phyloP scores from a whole-genome alignment of 2,888 invertebrate genomes.

The Eristalis arbustorum region DNA sequence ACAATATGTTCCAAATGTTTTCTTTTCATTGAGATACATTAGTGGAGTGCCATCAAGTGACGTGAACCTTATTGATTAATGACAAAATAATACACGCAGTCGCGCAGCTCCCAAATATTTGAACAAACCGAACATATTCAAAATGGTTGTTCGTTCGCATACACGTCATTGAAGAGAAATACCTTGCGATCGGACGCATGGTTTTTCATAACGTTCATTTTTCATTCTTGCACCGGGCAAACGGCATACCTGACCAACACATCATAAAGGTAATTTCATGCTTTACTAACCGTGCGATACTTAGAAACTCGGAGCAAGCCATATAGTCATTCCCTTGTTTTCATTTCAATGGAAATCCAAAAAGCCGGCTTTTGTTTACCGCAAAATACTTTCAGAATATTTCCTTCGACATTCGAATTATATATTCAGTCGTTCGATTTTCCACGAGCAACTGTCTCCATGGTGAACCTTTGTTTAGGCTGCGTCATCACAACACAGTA shows the following conservation, averaged over 20 bases:
- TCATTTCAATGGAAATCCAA: conserved; percentile 18
- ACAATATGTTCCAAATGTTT: background rate
- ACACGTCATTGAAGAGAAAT: conserved; percentile 1
- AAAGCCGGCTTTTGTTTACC: background rate
- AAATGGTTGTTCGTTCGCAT: background rate
- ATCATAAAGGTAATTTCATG: conserved; percentile 49
- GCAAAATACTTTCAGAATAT: background rate
- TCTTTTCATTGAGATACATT: background rate
- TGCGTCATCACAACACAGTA: conserved; percentile 55
- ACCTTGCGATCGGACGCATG: background rate
- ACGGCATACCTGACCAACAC: conserved; percentile 30
- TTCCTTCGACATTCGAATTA: background rate
- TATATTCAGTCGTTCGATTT: background rate
- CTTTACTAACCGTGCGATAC: conserved; percentile 23
- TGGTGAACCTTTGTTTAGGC: conserved; percentile 62
- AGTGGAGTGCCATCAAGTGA: background rate
- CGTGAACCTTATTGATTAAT: background rate
- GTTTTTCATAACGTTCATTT: background rate
- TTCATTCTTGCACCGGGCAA: conserved; percentile 19
- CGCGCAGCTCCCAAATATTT: background rate
- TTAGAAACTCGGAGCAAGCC: conserved; percentile 5
- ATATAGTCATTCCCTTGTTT: conserved; percentile 7
- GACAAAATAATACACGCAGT: background rate
- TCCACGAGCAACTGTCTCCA: conserved; percentile 41
- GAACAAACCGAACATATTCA: background rate